Base-by-base conservation (phyloP, 2,888 invertebrate species). In the Leptopilina syphax region DNA sequence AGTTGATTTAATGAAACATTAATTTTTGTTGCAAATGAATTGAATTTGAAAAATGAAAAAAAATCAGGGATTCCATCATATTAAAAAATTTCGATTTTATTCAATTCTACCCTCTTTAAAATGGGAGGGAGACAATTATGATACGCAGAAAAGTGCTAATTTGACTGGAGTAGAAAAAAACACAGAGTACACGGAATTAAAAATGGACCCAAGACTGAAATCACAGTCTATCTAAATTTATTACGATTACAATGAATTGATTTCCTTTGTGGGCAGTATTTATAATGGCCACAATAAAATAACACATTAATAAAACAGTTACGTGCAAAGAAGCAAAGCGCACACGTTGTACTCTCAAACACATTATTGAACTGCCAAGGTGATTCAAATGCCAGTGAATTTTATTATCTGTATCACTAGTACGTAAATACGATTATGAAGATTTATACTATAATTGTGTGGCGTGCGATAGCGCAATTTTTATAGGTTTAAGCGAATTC, bases 301-400 rank as follows among this genome's bases (percentile, higher is more conserved):
- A 47, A 54, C 44, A 24, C 44, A 34, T 60, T 34, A 34, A 34
- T 77, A 79, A 8, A 44, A 83, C 80, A 82, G 80, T 82, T 77
- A 80, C 80, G 82, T 84, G 84, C 84, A 82, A 80, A 65, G 78
- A 80, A 88, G 88, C 86, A 89, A 91, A 90, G 87, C 91, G 91
- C 91, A 90, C 90, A 91, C 87, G 87, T 88, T 88, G 87, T 90
- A 89, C 87, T 90, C 89, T 89, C 88, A 86, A 85, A 91, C 88
- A 90, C 89, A 90, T 50, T 50, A 50, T 91, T 88, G 90, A 91
- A 92, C 91, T 91, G 91, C 91, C 91, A 92, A 89, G 89, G 90
- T 90, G 89, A 91, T 91, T 90, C 88, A 91, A 89, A 90, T 92
- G 91, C 91, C 91, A 91, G 91, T 89, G 91, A 91, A 92, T 92